A percentile compares a stretch with the other conserved stretches of the same genome.
These are phyloP conservation scores for Crepidodera aurea DNA, from an alignment of 2,888 invertebrate genomes.

Conservation along the genomic window DNA sequence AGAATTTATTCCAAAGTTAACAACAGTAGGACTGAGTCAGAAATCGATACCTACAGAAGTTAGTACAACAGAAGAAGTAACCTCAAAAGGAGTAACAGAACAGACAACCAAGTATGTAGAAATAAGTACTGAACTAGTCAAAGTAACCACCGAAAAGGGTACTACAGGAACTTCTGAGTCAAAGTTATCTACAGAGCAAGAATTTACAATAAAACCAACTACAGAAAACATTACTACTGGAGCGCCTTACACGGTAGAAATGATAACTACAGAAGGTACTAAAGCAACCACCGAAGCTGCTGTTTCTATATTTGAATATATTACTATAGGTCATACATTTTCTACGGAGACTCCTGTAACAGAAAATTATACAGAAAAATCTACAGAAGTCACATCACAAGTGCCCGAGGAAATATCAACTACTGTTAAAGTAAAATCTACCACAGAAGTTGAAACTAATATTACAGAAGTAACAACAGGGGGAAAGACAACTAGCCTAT, in stretches of 20 bases:
- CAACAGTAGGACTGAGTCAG: neutral
- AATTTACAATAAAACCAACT: neutral
- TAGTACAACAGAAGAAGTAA: neutral
- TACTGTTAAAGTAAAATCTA: too few species aligned
- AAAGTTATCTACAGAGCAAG: neutral
- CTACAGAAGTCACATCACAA: too few species aligned
- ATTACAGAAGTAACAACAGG: neutral
- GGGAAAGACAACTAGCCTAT: slow-evolving; percentile 4
- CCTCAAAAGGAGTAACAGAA: neutral
- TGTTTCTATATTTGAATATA: too few species aligned
- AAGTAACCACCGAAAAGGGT: neutral
- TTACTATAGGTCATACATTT: too few species aligned
- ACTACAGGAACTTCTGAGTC: neutral
- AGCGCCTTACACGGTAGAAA: neutral
- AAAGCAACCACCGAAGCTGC: too few species aligned
- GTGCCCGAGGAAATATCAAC: too few species aligned
- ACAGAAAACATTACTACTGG: neutral
- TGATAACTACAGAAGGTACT: neutral
- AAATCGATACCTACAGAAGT: neutral
- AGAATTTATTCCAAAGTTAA: neutral
- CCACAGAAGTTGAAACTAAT: too few species aligned
- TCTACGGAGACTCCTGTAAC: too few species aligned
- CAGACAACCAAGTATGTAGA: neutral
- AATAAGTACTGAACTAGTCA: neutral
- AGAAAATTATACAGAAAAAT: too few species aligned